phyloP scores from a whole-genome alignment of 2,888 invertebrate genomes.

The Pandemis heparana region DNA sequence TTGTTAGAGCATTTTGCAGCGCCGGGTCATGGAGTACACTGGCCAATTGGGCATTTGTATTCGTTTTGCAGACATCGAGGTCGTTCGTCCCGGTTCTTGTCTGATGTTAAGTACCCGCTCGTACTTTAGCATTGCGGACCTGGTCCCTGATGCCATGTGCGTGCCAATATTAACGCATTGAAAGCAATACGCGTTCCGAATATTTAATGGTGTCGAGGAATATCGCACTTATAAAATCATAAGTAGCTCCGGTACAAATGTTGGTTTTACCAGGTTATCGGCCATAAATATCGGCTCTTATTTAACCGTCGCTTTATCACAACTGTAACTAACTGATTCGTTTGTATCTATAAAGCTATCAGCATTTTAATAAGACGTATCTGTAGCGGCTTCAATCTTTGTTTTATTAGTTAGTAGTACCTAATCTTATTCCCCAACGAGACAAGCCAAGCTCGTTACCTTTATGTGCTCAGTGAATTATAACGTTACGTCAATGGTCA shows the following conservation, averaged over 20 bases:
- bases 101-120: slow-evolving; percentile 58
- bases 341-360: too few relatives aligned
- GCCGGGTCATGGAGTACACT: slow-evolving; percentile 46
- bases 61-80: slow-evolving; percentile 74
- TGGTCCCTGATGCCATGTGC: slow-evolving; percentile 69
- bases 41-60: slow-evolving; percentile 73
- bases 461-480: background rate
- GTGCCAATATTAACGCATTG: slow-evolving; percentile 76
- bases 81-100: slow-evolving; percentile 84
- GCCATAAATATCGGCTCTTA: background rate
- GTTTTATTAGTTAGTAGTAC: too few relatives aligned
- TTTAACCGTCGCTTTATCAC: background rate
- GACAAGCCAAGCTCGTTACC: background rate
- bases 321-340: too few relatives aligned
- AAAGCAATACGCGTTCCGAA: slow-evolving; percentile 64
- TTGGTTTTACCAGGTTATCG: background rate
- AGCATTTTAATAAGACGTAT: too few relatives aligned
- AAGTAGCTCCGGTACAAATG: slow-evolving; percentile 28
- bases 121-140: slow-evolving; percentile 72
- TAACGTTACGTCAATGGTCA: slow-evolving; percentile 2
- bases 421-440: background rate
- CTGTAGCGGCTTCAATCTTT: too few relatives aligned
- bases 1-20: slow-evolving; percentile 8
- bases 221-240: slow-evolving; percentile 35
- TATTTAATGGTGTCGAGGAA: slow-evolving; percentile 51